Evolutionary conservation across 1,140 invertebrate species (phyloP).

Genomic region (Camponotus vicinus): DNA sequence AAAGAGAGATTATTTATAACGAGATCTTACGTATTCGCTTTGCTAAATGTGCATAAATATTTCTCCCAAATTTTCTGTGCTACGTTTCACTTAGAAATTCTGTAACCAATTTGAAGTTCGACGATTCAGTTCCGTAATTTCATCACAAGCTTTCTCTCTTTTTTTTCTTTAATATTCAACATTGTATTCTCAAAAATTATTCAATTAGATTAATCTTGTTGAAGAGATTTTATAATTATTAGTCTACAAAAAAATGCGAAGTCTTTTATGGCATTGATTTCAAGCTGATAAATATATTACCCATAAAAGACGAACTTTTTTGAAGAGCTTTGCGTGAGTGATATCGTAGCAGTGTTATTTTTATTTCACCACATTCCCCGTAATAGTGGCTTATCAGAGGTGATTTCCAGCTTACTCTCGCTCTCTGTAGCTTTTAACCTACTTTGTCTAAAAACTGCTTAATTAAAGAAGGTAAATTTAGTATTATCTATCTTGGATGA

Average conservation of each 20-base stretch:
- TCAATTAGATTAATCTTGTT: not conserved
- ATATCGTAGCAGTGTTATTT: not conserved
- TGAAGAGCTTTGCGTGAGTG: not conserved
- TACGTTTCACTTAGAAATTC: not conserved
- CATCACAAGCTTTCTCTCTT: not conserved
- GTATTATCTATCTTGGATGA: not conserved
- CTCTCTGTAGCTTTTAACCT: not conserved
- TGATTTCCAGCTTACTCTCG: not conserved
- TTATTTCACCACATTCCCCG: not conserved
- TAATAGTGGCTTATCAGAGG: not conserved
- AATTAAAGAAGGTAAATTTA: conserved; percentile 53
- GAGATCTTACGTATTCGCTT: not conserved
- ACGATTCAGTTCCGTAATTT: not conserved
- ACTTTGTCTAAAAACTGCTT: conserved; percentile 1
- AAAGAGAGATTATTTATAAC: not conserved
- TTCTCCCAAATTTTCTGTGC: not conserved
- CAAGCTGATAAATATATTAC: conserved; percentile 33
- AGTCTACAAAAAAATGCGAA: not conserved
- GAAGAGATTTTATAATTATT: too few relatives aligned
- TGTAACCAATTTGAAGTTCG: not conserved
- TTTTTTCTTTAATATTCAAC: not conserved
- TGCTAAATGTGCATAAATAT: not conserved
- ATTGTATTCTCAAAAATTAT: not conserved
- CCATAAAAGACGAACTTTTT: not conserved
- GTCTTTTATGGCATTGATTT: not conserved